Conservation (phyloP, 2,113 vertebrate genomes). For the Microcebus ravelobensis region DNA sequence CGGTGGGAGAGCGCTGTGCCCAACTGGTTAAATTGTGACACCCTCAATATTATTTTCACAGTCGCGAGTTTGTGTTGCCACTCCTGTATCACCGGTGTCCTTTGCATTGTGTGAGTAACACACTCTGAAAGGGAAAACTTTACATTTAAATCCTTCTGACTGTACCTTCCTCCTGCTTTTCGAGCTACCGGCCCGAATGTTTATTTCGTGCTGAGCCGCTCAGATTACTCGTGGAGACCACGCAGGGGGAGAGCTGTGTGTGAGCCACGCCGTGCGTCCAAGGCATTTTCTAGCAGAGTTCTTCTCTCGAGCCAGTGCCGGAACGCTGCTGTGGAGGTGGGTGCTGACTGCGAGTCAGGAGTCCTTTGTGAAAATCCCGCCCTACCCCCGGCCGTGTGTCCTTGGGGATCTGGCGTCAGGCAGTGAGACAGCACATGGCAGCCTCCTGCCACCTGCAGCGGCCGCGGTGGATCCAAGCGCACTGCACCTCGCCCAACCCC, state of each 20-base stretch:
- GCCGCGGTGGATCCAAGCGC: background rate
- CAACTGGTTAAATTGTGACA: background rate
- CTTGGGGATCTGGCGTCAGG: background rate
- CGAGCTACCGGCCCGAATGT: background rate
- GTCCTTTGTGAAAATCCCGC: background rate
- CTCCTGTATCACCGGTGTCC: fast-evolving
- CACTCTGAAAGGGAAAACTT: background rate
- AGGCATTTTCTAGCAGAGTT: background rate
- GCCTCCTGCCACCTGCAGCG: background rate
- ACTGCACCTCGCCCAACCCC: too few relatives aligned
- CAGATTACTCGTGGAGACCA: fast-evolving
- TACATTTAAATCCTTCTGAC: too few relatives aligned
- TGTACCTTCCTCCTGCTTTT: background rate
- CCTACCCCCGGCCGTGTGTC: background rate
- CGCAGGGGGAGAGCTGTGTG: fast-evolving
- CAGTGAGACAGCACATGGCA: background rate
- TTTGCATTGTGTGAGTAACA: fast-evolving
- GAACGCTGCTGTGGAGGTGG: background rate
- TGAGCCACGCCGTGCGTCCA: fast-evolving
- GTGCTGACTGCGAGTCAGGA: background rate
- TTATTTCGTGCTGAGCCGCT: background rate
- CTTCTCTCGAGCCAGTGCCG: background rate
- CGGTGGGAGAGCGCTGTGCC: too few relatives aligned
- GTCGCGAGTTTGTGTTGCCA: background rate
- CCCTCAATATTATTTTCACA: background rate